Conservation (phyloP, 2,888 invertebrate species). For the Drosophila setosimentum region DNA sequence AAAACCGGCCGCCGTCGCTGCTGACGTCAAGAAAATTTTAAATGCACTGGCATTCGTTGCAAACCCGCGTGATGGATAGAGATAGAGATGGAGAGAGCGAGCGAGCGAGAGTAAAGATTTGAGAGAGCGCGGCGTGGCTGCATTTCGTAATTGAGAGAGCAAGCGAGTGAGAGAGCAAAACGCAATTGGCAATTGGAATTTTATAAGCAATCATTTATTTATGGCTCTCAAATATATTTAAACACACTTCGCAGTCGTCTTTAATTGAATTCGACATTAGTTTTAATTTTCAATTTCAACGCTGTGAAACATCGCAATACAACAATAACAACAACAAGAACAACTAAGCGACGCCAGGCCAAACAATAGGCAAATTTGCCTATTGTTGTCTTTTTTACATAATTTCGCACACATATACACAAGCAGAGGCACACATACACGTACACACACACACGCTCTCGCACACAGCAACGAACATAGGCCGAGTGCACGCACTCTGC, state of each 20-base stretch:
- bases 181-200: conserved; percentile 55
- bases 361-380: conserved; percentile 52
- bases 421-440: conserved; percentile 25
- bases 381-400: conserved; percentile 72
- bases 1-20: conserved; percentile 52
- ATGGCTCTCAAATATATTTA: conserved; percentile 49
- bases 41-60: conserved; percentile 65
- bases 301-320: conserved; percentile 17
- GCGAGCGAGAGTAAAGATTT: conserved; percentile 5
- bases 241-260: conserved; percentile 21
- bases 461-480: conserved; percentile 36
- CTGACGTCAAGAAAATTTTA: conserved; percentile 59
- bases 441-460: conserved; percentile 22
- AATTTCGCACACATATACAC: conserved; percentile 63
- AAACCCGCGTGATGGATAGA: conserved; percentile 29
- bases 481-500: conserved; percentile 66
- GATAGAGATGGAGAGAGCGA: conserved; percentile 23
- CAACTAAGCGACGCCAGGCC: conserved; percentile 32
- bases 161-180: conserved; percentile 8
- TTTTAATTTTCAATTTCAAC: conserved; percentile 47
- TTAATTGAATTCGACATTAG: conserved; percentile 46
- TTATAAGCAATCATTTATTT: conserved; percentile 50
- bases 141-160: conserved; percentile 54
- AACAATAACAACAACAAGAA: conserved; percentile 25
- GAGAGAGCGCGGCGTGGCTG: conserved; percentile 34